These are phyloP conservation scores for Neoniphon sammara DNA, from an alignment of 2,797 vertebrate species.

Conservation along the genomic window DNA sequence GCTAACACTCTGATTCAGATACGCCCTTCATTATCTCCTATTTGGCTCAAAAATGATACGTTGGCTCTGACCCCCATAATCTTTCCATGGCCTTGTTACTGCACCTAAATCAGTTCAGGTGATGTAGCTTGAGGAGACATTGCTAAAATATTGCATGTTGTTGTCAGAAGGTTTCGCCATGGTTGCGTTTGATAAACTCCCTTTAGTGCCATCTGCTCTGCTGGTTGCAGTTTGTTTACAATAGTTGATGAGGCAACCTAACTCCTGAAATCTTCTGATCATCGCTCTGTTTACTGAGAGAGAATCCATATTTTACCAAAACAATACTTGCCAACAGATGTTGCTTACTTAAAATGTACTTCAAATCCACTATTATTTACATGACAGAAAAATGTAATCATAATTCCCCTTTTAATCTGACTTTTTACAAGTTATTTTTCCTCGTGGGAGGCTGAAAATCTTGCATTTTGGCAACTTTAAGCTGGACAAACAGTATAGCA, in stretches of 20 bases:
- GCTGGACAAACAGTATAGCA: constrained; percentile 12
- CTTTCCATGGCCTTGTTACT: background rate
- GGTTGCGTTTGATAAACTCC: constrained; percentile 14
- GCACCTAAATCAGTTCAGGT: background rate
- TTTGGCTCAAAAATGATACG: background rate
- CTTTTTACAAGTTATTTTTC: constrained; percentile 38
- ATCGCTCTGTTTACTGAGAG: constrained; percentile 23
- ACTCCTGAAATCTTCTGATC: background rate
- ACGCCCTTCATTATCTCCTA: background rate
- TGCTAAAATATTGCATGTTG: background rate
- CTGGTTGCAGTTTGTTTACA: constrained; percentile 20
- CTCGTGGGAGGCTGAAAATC: constrained; percentile 1
- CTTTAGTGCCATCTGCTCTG: background rate
- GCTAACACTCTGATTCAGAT: background rate
- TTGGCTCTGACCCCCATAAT: background rate
- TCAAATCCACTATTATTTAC: constrained; percentile 47
- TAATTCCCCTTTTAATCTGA: constrained; percentile 16
- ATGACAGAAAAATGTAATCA: constrained; percentile 15
- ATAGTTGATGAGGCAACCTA: constrained; percentile 9
- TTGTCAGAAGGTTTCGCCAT: constrained; percentile 3
- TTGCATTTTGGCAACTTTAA: constrained; percentile 13
- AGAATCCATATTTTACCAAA: constrained; percentile 36
- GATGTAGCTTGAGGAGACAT: background rate
- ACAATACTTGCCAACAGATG: constrained; percentile 41
- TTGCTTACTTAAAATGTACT: constrained; percentile 26